Percentiles rank a stretch among this genome's conserved stretches.
These are phyloP conservation scores for Coreoperca whiteheadi DNA, from an alignment of 2,113 vertebrate genomes.

Conservation along the genomic window DNA sequence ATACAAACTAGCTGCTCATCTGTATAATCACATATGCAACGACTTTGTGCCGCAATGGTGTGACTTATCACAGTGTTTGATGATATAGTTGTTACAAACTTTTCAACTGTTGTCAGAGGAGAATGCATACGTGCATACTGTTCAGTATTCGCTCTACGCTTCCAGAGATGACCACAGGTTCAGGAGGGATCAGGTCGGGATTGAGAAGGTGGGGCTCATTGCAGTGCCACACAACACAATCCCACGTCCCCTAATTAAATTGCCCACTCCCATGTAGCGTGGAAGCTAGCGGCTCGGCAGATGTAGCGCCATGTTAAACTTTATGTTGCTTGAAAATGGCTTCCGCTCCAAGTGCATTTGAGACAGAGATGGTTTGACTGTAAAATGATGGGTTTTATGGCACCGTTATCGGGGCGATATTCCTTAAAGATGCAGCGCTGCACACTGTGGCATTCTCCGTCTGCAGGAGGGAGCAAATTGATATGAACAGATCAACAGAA, in stretches of 20 bases:
- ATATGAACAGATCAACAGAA: slow-evolving; percentile 80
- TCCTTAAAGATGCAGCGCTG: slow-evolving; percentile 84
- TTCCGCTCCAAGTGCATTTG: slow-evolving; percentile 93
- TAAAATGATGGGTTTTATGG: slow-evolving; percentile 96
- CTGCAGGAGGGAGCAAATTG: slow-evolving; percentile 79
- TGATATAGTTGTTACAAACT: slow-evolving; percentile 21
- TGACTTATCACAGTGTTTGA: slow-evolving; percentile 25
- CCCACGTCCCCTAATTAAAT: slow-evolving; percentile 90
- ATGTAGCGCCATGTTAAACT: slow-evolving; percentile 99
- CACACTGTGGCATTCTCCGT: slow-evolving; percentile 74
- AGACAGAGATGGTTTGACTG: slow-evolving; percentile 93
- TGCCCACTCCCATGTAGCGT: slow-evolving; percentile 90
- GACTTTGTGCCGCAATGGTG: slow-evolving; percentile 6
- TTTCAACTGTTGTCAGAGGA: slow-evolving; percentile 32
- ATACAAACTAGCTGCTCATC: slow-evolving; percentile 37
- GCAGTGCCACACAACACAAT: slow-evolving; percentile 52
- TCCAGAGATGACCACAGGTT: slow-evolving; percentile 37
- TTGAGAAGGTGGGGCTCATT: slow-evolving; percentile 54
- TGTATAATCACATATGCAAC: slow-evolving; percentile 32
- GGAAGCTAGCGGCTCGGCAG: slow-evolving; percentile 94
- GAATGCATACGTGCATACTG: background rate
- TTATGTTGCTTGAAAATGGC: slow-evolving; percentile 98
- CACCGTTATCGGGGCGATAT: slow-evolving; percentile 81
- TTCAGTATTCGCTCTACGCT: background rate
- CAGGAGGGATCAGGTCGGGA: slow-evolving; percentile 26